These are phyloP conservation scores for Trachymyrmex septentrionalis DNA, from an alignment of 1,140 invertebrate genomes.

Conservation along the genomic window DNA sequence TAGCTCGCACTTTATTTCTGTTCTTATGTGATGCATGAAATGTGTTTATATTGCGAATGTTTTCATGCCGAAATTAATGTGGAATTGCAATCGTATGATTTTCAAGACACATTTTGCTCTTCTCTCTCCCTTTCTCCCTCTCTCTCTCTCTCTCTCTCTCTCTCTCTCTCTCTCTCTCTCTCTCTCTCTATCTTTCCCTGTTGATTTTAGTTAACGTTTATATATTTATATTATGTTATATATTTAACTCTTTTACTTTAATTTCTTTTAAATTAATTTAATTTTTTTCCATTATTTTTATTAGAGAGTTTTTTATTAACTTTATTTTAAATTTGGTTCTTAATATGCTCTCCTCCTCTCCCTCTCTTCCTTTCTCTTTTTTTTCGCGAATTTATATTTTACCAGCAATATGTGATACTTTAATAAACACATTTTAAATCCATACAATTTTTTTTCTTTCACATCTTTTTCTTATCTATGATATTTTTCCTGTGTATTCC, in stretches of 20 bases:
- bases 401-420: neutral
- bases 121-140: neutral
- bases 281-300: no score
- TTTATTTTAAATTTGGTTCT: no score
- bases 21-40: slow-evolving; percentile 50
- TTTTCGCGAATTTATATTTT: no score
- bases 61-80: neutral
- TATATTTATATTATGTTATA: no score
- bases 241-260: no score
- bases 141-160: neutral
- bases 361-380: neutral
- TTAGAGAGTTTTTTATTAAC: no score
- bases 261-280: no score
- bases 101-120: slow-evolving; percentile 18
- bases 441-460: neutral
- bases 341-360: neutral
- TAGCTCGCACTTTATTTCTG: slow-evolving; percentile 52
- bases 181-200: neutral
- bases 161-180: neutral
- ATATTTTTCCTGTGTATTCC: neutral
- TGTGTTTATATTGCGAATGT: slow-evolving; percentile 11
- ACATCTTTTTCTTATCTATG: neutral
- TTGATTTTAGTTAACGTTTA: no score
- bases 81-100: slow-evolving; percentile 33
- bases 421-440: neutral